These are phyloP conservation scores for Chrysochloris asiatica DNA, from an alignment of 2,113 vertebrate genomes.

Conservation along the genomic window DNA sequence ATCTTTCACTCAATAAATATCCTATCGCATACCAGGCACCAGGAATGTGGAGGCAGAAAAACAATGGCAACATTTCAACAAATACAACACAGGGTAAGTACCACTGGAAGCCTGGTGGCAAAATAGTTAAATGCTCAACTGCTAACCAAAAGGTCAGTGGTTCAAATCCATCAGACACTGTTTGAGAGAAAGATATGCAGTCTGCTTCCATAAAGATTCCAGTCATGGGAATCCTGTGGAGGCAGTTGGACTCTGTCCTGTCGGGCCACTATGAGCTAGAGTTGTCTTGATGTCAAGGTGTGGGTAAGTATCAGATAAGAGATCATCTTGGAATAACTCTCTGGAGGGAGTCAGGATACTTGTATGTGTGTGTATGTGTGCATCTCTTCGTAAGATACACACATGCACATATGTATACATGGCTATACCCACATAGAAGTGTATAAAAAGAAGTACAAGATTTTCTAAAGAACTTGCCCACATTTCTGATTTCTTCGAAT, in stretches of 20 bases:
- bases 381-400: too few species aligned
- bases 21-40: not conserved
- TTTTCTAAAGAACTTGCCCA: slow-evolving; percentile 10
- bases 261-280: not conserved
- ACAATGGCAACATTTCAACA: not conserved
- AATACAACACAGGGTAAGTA: not conserved
- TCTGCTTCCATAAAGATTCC: not conserved
- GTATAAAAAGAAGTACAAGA: not conserved
- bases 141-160: not conserved
- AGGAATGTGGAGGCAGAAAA: not conserved
- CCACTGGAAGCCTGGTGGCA: not conserved
- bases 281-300: not conserved
- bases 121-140: not conserved
- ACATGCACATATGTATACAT: not conserved
- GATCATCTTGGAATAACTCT: not conserved
- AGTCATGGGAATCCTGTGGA: not conserved
- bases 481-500: slow-evolving; percentile 27
- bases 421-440: not conserved
- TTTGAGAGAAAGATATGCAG: not conserved
- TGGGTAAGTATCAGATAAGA: not conserved
- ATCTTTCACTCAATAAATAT: not conserved
- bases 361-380: not conserved
- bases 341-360: not conserved
- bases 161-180: not conserved
- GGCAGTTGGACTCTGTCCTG: not conserved